These are phyloP conservation scores for Polydrusus pterygomalis DNA, from an alignment of 2,888 invertebrate genomes.

Conservation along the genomic window DNA sequence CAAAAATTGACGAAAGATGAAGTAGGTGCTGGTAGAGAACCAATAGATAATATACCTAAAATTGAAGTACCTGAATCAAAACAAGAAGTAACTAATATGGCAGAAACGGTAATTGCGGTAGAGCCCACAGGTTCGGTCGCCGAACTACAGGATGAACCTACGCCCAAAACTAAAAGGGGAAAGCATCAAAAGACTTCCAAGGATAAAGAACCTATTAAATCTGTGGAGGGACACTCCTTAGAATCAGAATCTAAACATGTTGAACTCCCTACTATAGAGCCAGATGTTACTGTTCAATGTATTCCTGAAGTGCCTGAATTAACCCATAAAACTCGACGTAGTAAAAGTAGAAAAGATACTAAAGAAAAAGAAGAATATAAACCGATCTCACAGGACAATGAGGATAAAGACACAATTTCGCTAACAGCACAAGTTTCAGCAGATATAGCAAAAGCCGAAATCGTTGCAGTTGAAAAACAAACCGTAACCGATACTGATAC, in stretches of 20 bases:
- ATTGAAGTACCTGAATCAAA: neutral
- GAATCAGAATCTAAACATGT: neutral
- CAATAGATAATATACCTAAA: neutral
- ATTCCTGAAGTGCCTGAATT: slow-evolving; percentile 1
- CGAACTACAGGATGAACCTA: neutral
- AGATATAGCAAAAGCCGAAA: neutral
- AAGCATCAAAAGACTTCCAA: neutral
- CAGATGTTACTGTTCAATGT: neutral
- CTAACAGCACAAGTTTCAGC: neutral
- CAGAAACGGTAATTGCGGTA: neutral
- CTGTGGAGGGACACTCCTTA: neutral
- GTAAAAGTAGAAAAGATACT: neutral
- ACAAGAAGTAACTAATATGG: neutral
- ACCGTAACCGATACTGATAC: neutral
- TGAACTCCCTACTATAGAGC: neutral
- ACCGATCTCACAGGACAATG: neutral
- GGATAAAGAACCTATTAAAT: neutral
- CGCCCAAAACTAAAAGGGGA: neutral
- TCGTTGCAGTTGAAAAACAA: neutral
- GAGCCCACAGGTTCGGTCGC: neutral
- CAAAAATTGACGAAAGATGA: neutral
- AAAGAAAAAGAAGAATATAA: neutral
- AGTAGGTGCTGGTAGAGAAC: neutral
- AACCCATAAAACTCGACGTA: neutral
- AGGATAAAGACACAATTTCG: neutral